Percentiles rank a stretch among this genome's conserved stretches.
Conservation (phyloP, 1,140 invertebrate species). For the Eurytemora carolleeae region DNA sequence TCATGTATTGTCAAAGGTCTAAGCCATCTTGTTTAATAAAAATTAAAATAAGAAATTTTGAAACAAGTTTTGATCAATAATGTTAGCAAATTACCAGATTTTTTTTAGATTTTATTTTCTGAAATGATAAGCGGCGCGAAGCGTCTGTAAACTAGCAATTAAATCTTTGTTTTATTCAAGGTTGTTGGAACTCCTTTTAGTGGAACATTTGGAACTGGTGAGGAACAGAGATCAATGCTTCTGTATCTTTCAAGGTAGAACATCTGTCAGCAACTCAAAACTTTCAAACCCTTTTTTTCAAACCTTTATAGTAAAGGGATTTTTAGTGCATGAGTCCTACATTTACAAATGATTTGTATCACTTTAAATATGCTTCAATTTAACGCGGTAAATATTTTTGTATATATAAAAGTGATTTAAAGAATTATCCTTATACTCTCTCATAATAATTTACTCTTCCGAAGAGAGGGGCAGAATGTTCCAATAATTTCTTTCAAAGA, state of each 20-base stretch:
- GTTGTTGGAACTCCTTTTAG: neutral
- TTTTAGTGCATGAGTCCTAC: neutral
- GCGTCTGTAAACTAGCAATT: too few species aligned
- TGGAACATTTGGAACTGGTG: neutral
- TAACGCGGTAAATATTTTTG: too few species aligned
- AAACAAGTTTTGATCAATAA: too few species aligned
- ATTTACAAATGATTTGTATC: neutral
- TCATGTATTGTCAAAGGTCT: too few species aligned
- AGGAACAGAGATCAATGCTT: neutral
- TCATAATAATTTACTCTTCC: neutral
- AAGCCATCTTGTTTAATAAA: too few species aligned
- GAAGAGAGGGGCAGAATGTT: neutral
- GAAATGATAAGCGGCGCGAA: too few species aligned
- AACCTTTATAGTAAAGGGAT: neutral
- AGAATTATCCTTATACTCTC: neutral
- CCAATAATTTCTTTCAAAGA: neutral
- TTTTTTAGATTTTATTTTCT: too few species aligned
- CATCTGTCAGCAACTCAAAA: neutral
- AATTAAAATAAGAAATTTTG: too few species aligned
- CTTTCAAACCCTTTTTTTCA: neutral
- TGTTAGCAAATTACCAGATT: too few species aligned
- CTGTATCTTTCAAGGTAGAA: neutral
- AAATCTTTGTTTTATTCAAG: too few species aligned
- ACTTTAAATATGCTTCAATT: neutral
- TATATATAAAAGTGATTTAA: too few species aligned